Conservation (phyloP, 2,797 vertebrate genomes). For the Cossypha polioptera region DNA sequence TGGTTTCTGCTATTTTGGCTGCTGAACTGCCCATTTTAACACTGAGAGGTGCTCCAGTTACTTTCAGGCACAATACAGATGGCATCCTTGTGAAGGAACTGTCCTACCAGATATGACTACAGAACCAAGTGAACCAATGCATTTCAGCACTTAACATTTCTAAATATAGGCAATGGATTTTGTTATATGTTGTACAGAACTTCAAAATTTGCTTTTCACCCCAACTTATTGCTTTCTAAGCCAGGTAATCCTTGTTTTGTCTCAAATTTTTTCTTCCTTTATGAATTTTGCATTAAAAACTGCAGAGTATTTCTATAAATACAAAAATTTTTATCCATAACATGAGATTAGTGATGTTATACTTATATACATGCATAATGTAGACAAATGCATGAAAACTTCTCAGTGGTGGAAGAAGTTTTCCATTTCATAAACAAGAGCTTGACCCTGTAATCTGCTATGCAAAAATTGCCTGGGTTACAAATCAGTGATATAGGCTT, state of each 20-base stretch:
- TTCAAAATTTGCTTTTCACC: neutral
- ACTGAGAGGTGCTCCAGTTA: neutral
- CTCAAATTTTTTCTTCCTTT: neutral
- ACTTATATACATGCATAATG: neutral
- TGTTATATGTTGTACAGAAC: neutral
- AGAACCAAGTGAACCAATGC: neutral
- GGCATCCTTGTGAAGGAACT: neutral
- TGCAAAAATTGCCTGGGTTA: neutral
- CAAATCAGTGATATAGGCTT: neutral
- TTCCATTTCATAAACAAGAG: neutral
- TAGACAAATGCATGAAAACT: neutral
- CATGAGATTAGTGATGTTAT: neutral
- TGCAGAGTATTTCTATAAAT: neutral
- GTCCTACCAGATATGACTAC: neutral
- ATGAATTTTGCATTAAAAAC: neutral
- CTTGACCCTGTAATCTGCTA: neutral
- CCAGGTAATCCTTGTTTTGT: neutral
- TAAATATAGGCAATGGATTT: neutral
- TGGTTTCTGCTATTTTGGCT: neutral
- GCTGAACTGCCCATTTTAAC: neutral
- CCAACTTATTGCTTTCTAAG: neutral
- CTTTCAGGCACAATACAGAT: neutral
- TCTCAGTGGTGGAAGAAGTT: neutral
- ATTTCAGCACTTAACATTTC: neutral
- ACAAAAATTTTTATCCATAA: neutral